Evolutionary conservation across 2,797 vertebrate genomes (phyloP).

Genomic region (Acrocephalus scirpaceus): DNA sequence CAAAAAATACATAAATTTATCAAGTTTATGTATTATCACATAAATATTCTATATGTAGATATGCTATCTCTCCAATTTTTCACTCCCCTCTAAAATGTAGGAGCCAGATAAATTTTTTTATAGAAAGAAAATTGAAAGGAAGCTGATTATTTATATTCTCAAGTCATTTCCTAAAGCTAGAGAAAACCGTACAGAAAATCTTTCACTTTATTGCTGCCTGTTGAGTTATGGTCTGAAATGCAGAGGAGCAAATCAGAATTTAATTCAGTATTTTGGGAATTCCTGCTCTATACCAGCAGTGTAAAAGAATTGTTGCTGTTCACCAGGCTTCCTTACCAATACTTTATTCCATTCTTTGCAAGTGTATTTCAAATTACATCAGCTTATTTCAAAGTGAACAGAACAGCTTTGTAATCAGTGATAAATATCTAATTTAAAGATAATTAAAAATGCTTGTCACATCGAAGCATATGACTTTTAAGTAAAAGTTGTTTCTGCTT

Average conservation of each 20-base stretch:
- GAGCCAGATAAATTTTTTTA: not conserved
- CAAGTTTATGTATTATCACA: not conserved
- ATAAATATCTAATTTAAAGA: conserved; percentile 31
- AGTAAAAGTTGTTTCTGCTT: conserved; percentile 66
- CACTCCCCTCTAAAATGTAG: not conserved
- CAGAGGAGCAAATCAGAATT: not conserved
- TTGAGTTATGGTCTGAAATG: not conserved
- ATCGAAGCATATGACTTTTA: conserved; percentile 29
- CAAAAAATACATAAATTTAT: no score
- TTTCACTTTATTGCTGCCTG: not conserved
- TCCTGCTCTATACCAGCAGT: not conserved
- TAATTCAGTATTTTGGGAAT: not conserved
- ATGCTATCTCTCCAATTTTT: not conserved
- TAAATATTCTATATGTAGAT: not conserved
- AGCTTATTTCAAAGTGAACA: not conserved
- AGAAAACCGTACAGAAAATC: not conserved
- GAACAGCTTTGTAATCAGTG: conserved; percentile 1
- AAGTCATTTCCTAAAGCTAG: not conserved
- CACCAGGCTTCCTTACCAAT: not conserved
- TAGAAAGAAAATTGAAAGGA: not conserved
- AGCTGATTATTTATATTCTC: not conserved
- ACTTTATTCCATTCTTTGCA: not conserved
- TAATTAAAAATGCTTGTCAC: not conserved
- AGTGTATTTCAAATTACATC: not conserved
- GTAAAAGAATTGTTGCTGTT: not conserved